Base-by-base conservation (phyloP, 2,113 vertebrate species). In the Microtus montanus region DNA sequence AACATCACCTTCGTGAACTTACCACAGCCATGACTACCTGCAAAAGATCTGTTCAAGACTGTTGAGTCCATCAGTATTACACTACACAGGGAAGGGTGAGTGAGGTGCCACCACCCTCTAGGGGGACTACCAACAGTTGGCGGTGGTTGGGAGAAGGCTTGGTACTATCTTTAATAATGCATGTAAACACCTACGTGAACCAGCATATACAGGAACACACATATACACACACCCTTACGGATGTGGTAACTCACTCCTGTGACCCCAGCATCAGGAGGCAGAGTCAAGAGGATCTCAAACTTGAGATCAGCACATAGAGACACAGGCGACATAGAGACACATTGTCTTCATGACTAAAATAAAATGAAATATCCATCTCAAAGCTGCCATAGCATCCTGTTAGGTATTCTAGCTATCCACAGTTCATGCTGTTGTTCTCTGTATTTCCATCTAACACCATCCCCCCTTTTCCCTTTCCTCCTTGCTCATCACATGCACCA, bases 401-500 rank as follows among this genome's bases (percentile, higher is more conserved):
- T 90, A 86, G 28, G 63, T 41, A 73, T 79, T 30, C 54, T 52
- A 92, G 35, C 1, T n/a, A 11, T 41, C 44, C 38, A 5, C 24
- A 3, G n/a, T 8, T n/a, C 26, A 3, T 38, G 44, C 19, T 7
- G 1, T 24, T 17, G 24, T 82, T 58, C 28, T 74, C 10, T 44
- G 0, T 41, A 66, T 38, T 93, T 66, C 44, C 24, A 6, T 38
- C n/a, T 47, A 38, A 38, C 64, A 63, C 15, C 3, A 74, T 1
- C 54, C 7, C n/a, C n/a, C 9, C n/a, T 28, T 66, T 64, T 49
- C 10, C 15, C 19, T 71, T 33, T 41, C 5, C 15, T 71, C 35
- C 14, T 24, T 6, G 0, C 41, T 24, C 63, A 17, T 61, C 20
- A 1, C 49, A 3, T 13, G 5, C 33, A 26, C 28, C 22, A 26